Conservation (phyloP, 2,797 vertebrate species). For the Propithecus perrieri region DNA sequence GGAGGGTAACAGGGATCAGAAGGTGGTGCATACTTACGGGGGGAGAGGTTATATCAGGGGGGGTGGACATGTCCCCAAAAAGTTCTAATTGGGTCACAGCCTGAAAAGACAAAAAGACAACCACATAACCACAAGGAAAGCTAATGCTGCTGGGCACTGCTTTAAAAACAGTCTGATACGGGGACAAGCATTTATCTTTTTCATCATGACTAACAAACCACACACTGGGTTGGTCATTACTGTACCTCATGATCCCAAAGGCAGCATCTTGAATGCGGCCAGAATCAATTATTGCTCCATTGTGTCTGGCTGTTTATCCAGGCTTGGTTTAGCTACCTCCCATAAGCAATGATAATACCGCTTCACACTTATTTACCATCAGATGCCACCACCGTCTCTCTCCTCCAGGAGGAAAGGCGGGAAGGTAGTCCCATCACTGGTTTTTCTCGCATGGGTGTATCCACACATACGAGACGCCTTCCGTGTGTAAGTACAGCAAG, state of each 20-base stretch:
- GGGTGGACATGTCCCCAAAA: constrained; percentile 99
- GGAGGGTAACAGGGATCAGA: background rate
- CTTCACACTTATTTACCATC: background rate
- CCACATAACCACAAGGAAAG: constrained; percentile 27
- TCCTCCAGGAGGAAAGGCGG: background rate
- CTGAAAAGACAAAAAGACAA: constrained; percentile 86
- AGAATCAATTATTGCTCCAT: background rate
- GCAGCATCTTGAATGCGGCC: background rate
- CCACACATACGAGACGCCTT: background rate
- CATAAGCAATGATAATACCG: background rate
- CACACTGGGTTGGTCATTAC: background rate
- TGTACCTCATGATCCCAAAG: background rate
- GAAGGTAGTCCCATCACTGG: background rate
- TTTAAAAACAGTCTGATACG: background rate
- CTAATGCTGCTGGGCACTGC: no score
- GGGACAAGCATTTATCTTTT: background rate
- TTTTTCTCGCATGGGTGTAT: background rate
- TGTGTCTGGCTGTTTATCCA: background rate
- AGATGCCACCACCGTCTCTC: background rate
- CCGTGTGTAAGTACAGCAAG: background rate
- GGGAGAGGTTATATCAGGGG: constrained; percentile 98
- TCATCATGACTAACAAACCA: background rate
- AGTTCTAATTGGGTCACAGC: constrained; percentile 99
- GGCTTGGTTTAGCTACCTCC: background rate
- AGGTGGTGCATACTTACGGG: constrained; percentile 90